Evolutionary conservation across 2,113 vertebrate genomes (phyloP), one percentile per base, ranked within the genome.

Genomic region (Barbus barbus): DNA sequence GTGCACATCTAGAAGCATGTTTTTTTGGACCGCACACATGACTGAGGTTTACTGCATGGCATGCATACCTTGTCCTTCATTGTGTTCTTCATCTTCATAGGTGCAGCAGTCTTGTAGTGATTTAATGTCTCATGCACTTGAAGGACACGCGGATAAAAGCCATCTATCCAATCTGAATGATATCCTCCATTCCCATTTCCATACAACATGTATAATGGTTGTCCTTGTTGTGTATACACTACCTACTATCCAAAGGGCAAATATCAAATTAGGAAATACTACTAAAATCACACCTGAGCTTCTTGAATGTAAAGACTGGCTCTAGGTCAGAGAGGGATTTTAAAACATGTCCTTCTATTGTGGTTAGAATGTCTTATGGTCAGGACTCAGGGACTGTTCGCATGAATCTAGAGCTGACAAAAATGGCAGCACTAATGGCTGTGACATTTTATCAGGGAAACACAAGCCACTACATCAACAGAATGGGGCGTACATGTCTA

Each of bases 91-190:
- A 71, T 90, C 71, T 80, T 61, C 60, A 65, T 48, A 80, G 81
- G 84, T 69, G 73, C 63, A 67, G 67, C 33, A 41, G 28, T 41
- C 53, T 44, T 26, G 36, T 71, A 56, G 63, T 86, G 86, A 86
- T 89, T 89, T 89, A 89, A 85, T 81, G 83, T 86, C 89, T 89
- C 75, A 88, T 76, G 87, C 72, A 63, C 79, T 38, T 51, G 81
- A 86, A 77, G 85, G 86, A 85, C 89, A 84, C 51, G 65, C 82
- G 83, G 86, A 90, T 87, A 90, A 86, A 77, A 88, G 85, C 76
- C 78, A 33, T 85, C 81, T 88, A 71, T 85, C 84, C 77, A 0
- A 38, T 85, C 74, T 83, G 78, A 8, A 22, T 53, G 38, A 80
- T 6, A 56, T 1, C 60, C 9, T n/a, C 56, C 7, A 1, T 31